phyloP scores from a whole-genome alignment of 2,797 vertebrate genomes.

The Luscinia luscinia region DNA sequence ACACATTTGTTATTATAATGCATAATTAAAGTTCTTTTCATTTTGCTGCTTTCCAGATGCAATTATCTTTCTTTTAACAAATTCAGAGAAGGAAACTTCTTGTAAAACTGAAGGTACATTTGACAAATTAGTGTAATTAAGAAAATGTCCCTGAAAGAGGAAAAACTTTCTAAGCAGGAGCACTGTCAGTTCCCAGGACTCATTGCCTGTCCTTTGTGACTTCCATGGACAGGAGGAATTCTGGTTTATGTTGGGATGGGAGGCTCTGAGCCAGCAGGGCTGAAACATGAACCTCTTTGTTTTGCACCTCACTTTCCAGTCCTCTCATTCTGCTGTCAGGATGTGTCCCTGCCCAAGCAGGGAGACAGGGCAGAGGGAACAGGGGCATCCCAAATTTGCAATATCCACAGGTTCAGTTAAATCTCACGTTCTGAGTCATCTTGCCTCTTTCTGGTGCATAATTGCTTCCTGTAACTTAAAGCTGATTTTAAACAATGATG shows the following conservation, averaged over 20 bases:
- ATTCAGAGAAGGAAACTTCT: slow-evolving; percentile 27
- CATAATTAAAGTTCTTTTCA: slow-evolving; percentile 64
- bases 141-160: slow-evolving; percentile 31
- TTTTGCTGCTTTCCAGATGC: slow-evolving; percentile 59
- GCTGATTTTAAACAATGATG: neutral
- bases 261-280: neutral
- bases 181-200: neutral
- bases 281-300: neutral
- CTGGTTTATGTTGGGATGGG: neutral
- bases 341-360: neutral
- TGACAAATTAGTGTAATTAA: slow-evolving; percentile 62
- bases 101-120: slow-evolving; percentile 51
- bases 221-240: neutral
- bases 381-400: neutral
- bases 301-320: neutral
- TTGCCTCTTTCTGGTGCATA: neutral
- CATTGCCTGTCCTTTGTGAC: neutral
- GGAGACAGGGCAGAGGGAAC: neutral
- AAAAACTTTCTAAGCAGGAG: neutral
- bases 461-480: neutral
- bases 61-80: slow-evolving; percentile 60
- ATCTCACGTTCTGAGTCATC: neutral
- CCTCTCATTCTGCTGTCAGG: neutral
- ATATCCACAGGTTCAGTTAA: neutral
- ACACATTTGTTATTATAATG: slow-evolving; percentile 60